Conservation (phyloP, 2,113 vertebrate genomes). For the Heterotilapia buettikoferi region DNA sequence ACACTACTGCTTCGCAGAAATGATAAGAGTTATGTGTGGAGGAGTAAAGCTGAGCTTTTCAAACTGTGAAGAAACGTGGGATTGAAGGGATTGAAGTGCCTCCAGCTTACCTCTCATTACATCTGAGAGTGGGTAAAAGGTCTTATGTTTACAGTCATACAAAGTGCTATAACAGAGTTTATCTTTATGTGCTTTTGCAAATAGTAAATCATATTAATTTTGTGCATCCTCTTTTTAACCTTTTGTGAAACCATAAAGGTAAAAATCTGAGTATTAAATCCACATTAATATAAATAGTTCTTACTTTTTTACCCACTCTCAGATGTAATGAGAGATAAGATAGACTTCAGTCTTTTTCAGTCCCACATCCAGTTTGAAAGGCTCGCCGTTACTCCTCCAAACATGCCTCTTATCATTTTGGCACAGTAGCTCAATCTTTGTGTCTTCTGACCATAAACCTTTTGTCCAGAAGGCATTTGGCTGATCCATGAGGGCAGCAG, state of each 20-base stretch:
- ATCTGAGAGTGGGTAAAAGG: not conserved
- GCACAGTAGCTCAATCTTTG: not conserved
- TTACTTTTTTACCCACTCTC: not conserved
- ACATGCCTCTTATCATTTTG: not conserved
- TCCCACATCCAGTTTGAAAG: not conserved
- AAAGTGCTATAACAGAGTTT: not conserved
- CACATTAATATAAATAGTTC: not conserved
- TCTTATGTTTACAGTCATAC: not conserved
- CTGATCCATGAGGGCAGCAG: not conserved
- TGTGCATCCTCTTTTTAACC: not conserved
- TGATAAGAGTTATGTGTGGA: not conserved
- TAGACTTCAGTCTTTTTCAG: not conserved
- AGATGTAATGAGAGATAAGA: not conserved
- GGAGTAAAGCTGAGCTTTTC: not conserved
- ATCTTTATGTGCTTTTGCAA: not conserved
- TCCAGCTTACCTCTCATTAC: not conserved
- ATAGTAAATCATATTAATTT: not conserved
- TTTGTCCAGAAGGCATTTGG: not conserved
- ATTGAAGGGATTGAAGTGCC: not conserved
- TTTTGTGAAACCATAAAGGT: not conserved
- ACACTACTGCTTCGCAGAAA: accelerated
- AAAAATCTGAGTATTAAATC: not conserved
- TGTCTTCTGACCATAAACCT: not conserved
- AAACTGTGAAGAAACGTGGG: not conserved
- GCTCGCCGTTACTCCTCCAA: not conserved